Percentiles rank a stretch among this genome's conserved stretches.
Evolutionary conservation across 2,888 invertebrate genomes (phyloP).

Genomic region (Craniophora ligustri): DNA sequence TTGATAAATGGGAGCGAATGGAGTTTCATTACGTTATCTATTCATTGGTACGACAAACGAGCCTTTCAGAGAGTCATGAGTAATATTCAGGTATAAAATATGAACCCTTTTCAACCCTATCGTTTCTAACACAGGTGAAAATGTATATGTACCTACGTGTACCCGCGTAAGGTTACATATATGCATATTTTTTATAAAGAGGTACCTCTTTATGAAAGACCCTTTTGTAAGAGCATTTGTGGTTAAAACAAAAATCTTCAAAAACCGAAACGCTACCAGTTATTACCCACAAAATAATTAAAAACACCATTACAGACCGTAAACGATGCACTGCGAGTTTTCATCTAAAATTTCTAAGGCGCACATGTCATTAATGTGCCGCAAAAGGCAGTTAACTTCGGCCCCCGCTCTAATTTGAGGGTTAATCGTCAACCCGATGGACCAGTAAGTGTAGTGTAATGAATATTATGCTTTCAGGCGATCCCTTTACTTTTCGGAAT

Average conservation of each 20-base stretch:
- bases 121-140: background rate
- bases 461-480: constrained; percentile 70
- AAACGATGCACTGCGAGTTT: constrained; percentile 34
- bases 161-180: background rate
- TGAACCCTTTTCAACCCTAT: constrained; percentile 12
- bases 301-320: constrained; percentile 58
- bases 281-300: constrained; percentile 62
- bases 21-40: constrained; percentile 60
- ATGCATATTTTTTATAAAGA: no score
- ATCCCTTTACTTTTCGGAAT: constrained; percentile 60
- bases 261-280: constrained; percentile 47
- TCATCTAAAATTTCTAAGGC: constrained; percentile 61
- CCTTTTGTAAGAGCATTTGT: constrained; percentile 2
- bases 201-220: background rate
- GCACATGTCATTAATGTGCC: constrained; percentile 75
- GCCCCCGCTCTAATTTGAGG: constrained; percentile 75
- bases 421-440: constrained; percentile 78
- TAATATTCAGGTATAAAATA: constrained; percentile 28
- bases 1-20: constrained; percentile 54
- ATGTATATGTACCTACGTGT: background rate
- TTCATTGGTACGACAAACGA: constrained; percentile 52
- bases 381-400: constrained; percentile 77
- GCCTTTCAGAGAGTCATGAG: constrained; percentile 28
- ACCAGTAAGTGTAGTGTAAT: constrained; percentile 78
- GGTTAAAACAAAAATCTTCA: constrained; percentile 32